phyloP scores from a whole-genome alignment of 2,888 invertebrate species.

The Actias luna region DNA sequence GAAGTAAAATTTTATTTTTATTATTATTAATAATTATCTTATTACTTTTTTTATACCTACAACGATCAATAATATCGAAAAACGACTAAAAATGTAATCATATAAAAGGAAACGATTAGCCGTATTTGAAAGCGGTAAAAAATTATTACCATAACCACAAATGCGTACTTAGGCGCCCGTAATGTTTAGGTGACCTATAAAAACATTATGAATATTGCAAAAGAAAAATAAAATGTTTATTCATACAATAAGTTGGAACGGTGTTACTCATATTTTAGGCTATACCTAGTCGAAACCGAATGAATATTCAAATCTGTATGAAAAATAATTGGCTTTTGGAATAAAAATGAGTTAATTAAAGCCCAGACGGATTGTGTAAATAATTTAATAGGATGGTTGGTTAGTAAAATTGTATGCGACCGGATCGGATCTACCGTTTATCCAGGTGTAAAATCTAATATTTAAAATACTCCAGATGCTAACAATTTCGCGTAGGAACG shows the following conservation, averaged over 20 bases:
- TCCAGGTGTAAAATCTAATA: background rate
- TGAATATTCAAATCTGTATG: constrained; percentile 4
- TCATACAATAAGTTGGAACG: background rate
- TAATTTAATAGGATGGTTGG: background rate
- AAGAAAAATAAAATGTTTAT: background rate
- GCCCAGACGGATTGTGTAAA: background rate
- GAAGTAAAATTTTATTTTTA: too few relatives aligned
- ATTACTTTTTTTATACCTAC: too few relatives aligned
- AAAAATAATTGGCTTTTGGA: background rate
- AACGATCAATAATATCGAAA: too few relatives aligned
- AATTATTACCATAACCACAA: background rate
- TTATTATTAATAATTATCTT: too few relatives aligned
- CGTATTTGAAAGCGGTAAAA: background rate
- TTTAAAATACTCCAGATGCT: too few relatives aligned
- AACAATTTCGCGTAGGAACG: too few relatives aligned
- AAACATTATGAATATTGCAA: background rate
- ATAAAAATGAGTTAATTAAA: background rate
- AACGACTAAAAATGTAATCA: too few relatives aligned
- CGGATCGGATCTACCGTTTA: too few relatives aligned
- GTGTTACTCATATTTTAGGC: background rate
- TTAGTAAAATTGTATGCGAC: too few relatives aligned
- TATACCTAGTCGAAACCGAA: background rate
- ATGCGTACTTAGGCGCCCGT: background rate
- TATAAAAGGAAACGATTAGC: background rate
- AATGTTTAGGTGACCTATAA: background rate